Base-by-base conservation (phyloP, 2,113 vertebrate genomes). In the Candoia aspera region DNA sequence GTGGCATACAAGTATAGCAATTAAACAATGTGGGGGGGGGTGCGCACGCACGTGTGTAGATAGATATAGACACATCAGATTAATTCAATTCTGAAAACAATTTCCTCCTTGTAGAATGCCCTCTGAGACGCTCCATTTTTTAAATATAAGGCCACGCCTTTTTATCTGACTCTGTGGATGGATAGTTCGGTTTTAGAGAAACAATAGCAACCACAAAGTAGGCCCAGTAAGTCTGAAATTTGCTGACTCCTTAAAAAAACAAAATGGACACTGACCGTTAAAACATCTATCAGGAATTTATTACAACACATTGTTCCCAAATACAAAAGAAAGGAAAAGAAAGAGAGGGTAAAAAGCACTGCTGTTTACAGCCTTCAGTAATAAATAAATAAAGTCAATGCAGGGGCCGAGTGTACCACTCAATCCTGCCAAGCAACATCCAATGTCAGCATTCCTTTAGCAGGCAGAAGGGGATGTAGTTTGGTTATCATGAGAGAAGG, bases 281-380 rank as follows among this genome's bases (percentile, higher is more conserved):
- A 97, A 97, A 97, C 97, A 97, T 94, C 96, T 97, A 97, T 93
- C 0, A 96, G 96, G 97, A 96, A 95, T 97, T 97, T 97, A 97
- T 97, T 97, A 97, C 97, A 97, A 97, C 96, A 97, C 95, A 0
- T 96, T 95, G 95, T 97, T 97, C 89, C 95, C 96, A 96, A 96
- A 96, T 97, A 97, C 97, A 97, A 97, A 96, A 97, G 95, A 97
- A 97, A 96, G 96, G 97, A 96, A 97, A 97, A 95, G 96, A 97
- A 97, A 94, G 93, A 91, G 90, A 96, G 96, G 96, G 92, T 97
- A 97, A 96, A 97, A 97, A 96, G 96, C 96, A 95, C 94, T 96
- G 97, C 95, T 96, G 96, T 94, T 96, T 97, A 97, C 97, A 97
- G 97, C 96, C 93, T 96, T 95, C 17, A 55, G 93, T 95, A 96